These are phyloP conservation scores for Pegoplata infirma DNA, from an alignment of 2,888 invertebrate genomes.

Conservation along the genomic window DNA sequence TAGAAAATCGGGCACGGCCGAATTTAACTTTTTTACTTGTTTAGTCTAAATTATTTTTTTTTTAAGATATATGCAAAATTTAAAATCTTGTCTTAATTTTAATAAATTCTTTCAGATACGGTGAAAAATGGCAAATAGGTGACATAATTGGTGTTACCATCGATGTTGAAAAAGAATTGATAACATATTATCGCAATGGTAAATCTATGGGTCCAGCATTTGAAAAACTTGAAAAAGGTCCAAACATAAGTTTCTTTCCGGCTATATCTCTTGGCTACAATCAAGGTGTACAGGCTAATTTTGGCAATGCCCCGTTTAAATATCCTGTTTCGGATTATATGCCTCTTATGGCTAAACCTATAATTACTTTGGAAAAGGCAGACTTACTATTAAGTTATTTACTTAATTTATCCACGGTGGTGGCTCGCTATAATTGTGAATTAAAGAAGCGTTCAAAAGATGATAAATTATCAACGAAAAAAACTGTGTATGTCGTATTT, in stretches of 20 bases:
- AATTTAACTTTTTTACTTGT: too few relatives aligned
- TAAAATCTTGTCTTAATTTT: too few relatives aligned
- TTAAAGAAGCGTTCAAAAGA: slow-evolving; percentile 65
- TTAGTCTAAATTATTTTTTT: too few relatives aligned
- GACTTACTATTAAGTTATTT: slow-evolving; percentile 73
- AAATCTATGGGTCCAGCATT: slow-evolving; percentile 87
- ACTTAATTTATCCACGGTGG: slow-evolving; percentile 73
- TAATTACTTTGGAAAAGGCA: slow-evolving; percentile 70
- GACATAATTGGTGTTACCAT: slow-evolving; percentile 88
- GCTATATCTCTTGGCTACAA: slow-evolving; percentile 88
- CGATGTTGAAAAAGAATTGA: slow-evolving; percentile 84
- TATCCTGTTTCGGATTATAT: slow-evolving; percentile 84
- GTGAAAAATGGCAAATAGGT: slow-evolving; percentile 88
- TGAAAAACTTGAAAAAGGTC: slow-evolving; percentile 83
- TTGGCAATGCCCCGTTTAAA: slow-evolving; percentile 84
- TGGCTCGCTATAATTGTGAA: slow-evolving; percentile 70
- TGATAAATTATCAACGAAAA: slow-evolving; percentile 69
- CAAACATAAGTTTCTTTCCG: slow-evolving; percentile 88
- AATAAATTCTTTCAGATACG: slow-evolving; percentile 80
- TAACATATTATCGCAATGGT: slow-evolving; percentile 87
- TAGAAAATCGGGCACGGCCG: too few relatives aligned
- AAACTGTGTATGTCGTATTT: slow-evolving; percentile 81
- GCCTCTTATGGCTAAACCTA: slow-evolving; percentile 82
- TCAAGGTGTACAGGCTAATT: slow-evolving; percentile 88
- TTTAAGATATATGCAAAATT: too few relatives aligned